Conservation (phyloP, 2,113 vertebrate species). For the Chamaetylas fuelleborni region DNA sequence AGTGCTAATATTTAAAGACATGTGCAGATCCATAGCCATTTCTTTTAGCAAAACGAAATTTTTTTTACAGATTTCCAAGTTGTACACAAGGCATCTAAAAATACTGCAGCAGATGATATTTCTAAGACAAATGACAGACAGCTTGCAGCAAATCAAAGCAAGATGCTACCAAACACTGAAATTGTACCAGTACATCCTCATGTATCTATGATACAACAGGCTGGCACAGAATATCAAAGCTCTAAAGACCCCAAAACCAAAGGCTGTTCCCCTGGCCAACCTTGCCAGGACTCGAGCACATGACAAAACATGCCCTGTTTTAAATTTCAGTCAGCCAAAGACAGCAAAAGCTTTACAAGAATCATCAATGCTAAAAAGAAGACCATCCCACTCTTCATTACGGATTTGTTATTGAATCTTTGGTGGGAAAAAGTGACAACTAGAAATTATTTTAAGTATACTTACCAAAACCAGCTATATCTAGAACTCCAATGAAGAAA, state of each 20-base stretch:
- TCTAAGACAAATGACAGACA: background rate
- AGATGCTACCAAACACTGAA: background rate
- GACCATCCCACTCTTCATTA: background rate
- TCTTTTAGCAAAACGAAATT: background rate
- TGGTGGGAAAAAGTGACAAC: background rate
- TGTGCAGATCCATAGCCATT: background rate
- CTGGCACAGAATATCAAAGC: background rate
- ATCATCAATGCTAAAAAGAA: background rate
- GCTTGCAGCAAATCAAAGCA: background rate
- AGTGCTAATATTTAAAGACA: background rate
- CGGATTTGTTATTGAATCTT: background rate
- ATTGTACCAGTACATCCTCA: background rate
- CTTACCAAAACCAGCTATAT: conserved; percentile 97
- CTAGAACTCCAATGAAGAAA: conserved; percentile 95
- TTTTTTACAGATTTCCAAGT: background rate
- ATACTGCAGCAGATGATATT: background rate
- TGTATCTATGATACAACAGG: background rate
- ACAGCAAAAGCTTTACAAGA: background rate
- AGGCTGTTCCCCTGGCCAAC: background rate
- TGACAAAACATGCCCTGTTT: background rate
- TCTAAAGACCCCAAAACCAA: background rate
- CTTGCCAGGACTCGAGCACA: background rate
- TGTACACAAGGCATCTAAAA: background rate
- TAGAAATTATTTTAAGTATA: background rate
- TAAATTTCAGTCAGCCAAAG: background rate